phyloP scores from a whole-genome alignment of 2,888 invertebrate species.

The Acronicta aceris region DNA sequence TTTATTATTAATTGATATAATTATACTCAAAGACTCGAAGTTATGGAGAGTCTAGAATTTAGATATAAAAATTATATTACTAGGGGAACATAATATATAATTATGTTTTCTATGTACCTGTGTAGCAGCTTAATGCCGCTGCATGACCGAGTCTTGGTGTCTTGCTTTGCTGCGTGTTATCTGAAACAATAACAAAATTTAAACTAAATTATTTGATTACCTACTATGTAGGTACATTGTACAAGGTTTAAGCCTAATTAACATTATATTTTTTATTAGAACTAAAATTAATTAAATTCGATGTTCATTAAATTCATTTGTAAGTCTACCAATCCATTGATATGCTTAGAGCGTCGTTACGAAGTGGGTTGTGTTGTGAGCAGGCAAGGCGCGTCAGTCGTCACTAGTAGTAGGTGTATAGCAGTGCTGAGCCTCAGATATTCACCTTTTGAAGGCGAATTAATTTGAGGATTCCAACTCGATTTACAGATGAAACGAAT shows the following conservation, averaged over 20 bases:
- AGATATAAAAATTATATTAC: too few relatives aligned
- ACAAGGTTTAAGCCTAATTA: too few relatives aligned
- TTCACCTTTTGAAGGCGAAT: conserved; percentile 67
- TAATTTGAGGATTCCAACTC: conserved; percentile 70
- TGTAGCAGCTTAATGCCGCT: conserved; percentile 87
- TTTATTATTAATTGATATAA: too few relatives aligned
- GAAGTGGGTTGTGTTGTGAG: conserved; percentile 2
- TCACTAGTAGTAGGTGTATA: conserved; percentile 30
- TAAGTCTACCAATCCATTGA: conserved; percentile 2
- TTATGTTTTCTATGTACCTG: conserved; percentile 65
- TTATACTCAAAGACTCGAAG: too few relatives aligned
- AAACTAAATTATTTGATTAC: conserved; percentile 1
- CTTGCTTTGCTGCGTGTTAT: conserved; percentile 54
- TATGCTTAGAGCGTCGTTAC: background rate
- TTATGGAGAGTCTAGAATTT: too few relatives aligned
- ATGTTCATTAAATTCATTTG: too few relatives aligned
- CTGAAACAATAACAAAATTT: conserved; percentile 66
- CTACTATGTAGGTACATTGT: too few relatives aligned
- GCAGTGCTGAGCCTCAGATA: conserved; percentile 44
- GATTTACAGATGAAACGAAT: conserved; percentile 68
- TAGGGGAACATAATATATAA: too few relatives aligned
- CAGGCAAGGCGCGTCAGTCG: conserved; percentile 13
- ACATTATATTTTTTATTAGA: too few relatives aligned
- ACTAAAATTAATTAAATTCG: background rate
- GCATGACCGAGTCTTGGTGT: conserved; percentile 72